Evolutionary conservation across 53 echinoderm and acorn worm species (phyloP).

Genomic region (Paelopatides confundens): DNA sequence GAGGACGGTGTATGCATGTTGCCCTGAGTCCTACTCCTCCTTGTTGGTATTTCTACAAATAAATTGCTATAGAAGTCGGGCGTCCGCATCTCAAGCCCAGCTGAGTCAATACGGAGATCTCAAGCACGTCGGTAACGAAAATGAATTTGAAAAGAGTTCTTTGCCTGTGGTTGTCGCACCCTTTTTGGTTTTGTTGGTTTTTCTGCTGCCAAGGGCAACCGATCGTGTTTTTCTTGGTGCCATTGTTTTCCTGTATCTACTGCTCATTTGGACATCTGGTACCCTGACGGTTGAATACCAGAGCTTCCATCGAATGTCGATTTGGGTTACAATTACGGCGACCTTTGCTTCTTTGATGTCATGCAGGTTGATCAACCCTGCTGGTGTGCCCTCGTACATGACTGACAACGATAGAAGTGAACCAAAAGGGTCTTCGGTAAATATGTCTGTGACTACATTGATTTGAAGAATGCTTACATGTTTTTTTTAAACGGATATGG

Average conservation of each 20-base stretch:
- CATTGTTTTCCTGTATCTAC: neutral
- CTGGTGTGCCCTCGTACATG: neutral
- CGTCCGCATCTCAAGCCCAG: neutral
- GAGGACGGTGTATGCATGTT: neutral
- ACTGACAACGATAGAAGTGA: neutral
- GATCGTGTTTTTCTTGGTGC: constrained; percentile 10
- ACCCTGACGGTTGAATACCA: neutral
- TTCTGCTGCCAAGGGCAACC: constrained; percentile 13
- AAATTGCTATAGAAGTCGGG: neutral
- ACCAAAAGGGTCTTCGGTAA: neutral
- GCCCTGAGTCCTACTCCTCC: neutral
- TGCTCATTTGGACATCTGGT: constrained; percentile 12
- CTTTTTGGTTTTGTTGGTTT: constrained; percentile 17
- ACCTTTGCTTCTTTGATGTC: constrained; percentile 4
- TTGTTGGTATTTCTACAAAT: neutral
- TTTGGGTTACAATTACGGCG: neutral
- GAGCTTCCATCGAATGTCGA: neutral
- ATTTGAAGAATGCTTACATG: neutral
- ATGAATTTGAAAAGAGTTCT: neutral
- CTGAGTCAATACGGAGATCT: neutral
- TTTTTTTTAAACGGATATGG: too few relatives aligned
- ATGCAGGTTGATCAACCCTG: neutral
- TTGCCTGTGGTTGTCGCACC: neutral
- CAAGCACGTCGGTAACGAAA: neutral
- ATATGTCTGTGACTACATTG: neutral